A percentile compares a stretch with the other conserved stretches of the same genome.
These are phyloP conservation scores for Aulostomus chinensis DNA, from an alignment of 2,797 vertebrate species.

Conservation along the genomic window DNA sequence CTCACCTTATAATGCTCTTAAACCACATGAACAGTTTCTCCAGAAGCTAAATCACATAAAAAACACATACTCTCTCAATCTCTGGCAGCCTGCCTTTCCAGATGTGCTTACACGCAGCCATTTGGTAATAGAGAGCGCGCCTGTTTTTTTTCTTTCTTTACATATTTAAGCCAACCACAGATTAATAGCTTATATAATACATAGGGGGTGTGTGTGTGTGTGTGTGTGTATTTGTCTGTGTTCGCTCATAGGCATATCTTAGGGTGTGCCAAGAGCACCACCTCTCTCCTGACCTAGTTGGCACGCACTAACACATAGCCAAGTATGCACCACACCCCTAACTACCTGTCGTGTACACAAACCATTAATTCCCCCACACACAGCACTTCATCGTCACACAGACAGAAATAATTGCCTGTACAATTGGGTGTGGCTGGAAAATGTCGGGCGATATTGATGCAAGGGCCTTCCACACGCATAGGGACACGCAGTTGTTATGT, in stretches of 20 bases:
- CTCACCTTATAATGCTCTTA: not conserved
- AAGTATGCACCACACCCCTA: conserved; percentile 26
- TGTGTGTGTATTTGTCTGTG: no score
- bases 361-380: conserved; percentile 21
- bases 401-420: conserved; percentile 11
- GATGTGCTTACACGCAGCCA: not conserved
- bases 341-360: conserved; percentile 16
- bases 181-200: conserved; percentile 10
- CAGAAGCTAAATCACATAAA: conserved; percentile 1
- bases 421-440: conserved; percentile 25
- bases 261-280: conserved; percentile 27
- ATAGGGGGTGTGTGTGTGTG: not conserved
- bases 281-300: conserved; percentile 60
- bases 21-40: conserved; percentile 5
- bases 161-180: not conserved
- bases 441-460: conserved; percentile 51
- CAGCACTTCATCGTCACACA: conserved; percentile 7
- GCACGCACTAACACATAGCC: conserved; percentile 23
- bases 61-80: not conserved
- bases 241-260: not conserved
- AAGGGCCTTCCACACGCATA: not conserved
- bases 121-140: conserved; percentile 2
- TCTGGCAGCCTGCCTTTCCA: conserved; percentile 8
- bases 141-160: not conserved
- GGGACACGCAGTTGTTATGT: not conserved